phyloP scores from a whole-genome alignment of 2,888 invertebrate species.

The Cheilosia impressa region DNA sequence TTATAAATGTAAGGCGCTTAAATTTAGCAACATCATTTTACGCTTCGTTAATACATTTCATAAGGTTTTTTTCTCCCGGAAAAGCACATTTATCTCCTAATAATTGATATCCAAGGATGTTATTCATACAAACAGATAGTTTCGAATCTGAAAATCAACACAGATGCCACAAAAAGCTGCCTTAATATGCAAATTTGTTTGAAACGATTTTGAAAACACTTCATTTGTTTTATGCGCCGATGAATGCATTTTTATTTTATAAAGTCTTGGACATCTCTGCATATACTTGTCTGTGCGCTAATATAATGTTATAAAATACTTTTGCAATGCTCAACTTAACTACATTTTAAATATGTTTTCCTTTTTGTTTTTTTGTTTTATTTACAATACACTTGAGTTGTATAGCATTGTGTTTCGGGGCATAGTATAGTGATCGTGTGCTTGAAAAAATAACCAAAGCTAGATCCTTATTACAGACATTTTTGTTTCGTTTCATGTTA shows the following conservation, averaged over 20 bases:
- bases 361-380: conserved; percentile 31
- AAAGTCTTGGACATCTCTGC: conserved; percentile 53
- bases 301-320: conserved; percentile 55
- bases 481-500: not conserved
- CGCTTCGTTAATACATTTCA: conserved; percentile 37
- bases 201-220: not conserved
- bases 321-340: conserved; percentile 56
- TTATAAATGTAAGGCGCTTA: conserved; percentile 72
- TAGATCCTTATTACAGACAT: conserved; percentile 17
- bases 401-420: conserved; percentile 27
- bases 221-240: conserved; percentile 3
- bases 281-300: conserved; percentile 51
- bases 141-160: conserved; percentile 22
- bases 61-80: conserved; percentile 31
- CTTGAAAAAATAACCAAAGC: conserved; percentile 22
- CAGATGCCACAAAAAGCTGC: conserved; percentile 35
- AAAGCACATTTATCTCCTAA: conserved; percentile 45
- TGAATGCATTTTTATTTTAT: conserved; percentile 17
- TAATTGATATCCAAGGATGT: conserved; percentile 14
- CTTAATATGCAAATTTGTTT: conserved; percentile 9
- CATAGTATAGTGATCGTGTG: conserved; percentile 5
- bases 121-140: conserved; percentile 21
- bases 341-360: conserved; percentile 18
- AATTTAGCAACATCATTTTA: conserved; percentile 54
- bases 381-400: conserved; percentile 57